Conservation (phyloP, 2,888 invertebrate genomes). For the Eupithecia abbreviata region DNA sequence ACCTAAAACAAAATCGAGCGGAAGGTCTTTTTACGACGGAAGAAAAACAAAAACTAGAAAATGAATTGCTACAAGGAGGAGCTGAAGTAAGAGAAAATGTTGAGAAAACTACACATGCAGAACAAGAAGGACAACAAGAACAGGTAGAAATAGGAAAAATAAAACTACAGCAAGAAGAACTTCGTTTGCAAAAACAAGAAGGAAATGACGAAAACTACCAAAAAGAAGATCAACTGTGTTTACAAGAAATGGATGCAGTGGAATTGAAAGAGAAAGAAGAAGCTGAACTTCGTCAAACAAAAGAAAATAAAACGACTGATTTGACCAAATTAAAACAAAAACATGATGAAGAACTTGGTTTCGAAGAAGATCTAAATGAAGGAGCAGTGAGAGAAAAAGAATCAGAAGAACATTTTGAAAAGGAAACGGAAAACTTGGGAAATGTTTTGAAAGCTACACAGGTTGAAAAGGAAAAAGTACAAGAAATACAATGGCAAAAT, state of each 20-base stretch:
- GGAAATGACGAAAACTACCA: neutral
- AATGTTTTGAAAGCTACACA: neutral
- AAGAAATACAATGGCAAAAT: neutral
- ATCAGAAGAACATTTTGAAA: neutral
- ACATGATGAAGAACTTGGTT: neutral
- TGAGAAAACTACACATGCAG: neutral
- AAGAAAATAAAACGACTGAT: neutral
- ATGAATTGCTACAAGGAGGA: neutral
- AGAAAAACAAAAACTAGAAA: slow-evolving; percentile 15
- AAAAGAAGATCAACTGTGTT: neutral
- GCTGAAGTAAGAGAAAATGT: neutral
- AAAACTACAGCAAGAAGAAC: slow-evolving; percentile 30
- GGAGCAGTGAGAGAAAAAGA: neutral
- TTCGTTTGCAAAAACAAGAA: neutral
- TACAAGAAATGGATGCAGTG: neutral
- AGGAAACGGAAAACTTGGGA: neutral
- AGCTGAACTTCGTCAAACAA: neutral
- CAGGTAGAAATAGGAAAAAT: slow-evolving; percentile 15
- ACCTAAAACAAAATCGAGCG: neutral
- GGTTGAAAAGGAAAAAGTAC: neutral
- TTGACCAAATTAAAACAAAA: slow-evolving; percentile 8
- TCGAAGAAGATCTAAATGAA: neutral
- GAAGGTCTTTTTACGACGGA: neutral
- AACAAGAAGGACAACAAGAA: neutral
- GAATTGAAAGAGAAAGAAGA: slow-evolving; percentile 3